Evolutionary conservation across 1,140 invertebrate species (phyloP).

Genomic region (Procambarus virginalis): DNA sequence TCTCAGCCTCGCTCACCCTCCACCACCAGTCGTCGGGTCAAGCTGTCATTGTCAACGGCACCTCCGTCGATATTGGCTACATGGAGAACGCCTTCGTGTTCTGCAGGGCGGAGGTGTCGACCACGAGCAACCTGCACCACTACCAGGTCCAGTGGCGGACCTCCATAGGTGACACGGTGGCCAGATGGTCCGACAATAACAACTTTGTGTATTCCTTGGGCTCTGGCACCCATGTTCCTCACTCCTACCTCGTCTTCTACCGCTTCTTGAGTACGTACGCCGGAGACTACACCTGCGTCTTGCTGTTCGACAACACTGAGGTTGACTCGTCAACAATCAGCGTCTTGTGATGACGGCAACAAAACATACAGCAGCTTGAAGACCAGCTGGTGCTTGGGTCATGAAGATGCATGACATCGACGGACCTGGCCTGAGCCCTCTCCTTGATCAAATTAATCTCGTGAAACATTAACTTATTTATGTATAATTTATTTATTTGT

Average conservation of each 20-base stretch:
- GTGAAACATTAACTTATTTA: too few species aligned
- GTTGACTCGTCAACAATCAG: background rate
- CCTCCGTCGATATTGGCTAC: background rate
- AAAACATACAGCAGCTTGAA: too few species aligned
- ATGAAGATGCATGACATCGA: too few species aligned
- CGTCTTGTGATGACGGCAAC: background rate
- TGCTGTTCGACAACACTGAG: background rate
- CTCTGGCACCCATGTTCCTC: background rate
- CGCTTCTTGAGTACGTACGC: background rate
- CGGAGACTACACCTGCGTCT: slow-evolving; percentile 9
- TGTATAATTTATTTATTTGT: too few species aligned
- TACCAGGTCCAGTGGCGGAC: background rate
- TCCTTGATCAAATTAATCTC: too few species aligned
- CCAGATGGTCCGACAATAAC: slow-evolving; percentile 1
- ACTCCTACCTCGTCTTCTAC: slow-evolving; percentile 11
- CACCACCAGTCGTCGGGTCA: slow-evolving; percentile 3
- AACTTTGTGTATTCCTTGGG: background rate
- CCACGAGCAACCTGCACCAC: background rate
- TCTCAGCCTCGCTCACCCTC: background rate
- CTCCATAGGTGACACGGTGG: background rate
- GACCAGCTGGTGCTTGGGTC: too few species aligned
- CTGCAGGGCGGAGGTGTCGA: background rate
- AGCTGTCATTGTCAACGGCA: background rate
- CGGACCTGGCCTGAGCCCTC: too few species aligned
- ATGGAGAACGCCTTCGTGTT: background rate